Conservation (phyloP, 2,797 vertebrate genomes). For the Karalla daura region DNA sequence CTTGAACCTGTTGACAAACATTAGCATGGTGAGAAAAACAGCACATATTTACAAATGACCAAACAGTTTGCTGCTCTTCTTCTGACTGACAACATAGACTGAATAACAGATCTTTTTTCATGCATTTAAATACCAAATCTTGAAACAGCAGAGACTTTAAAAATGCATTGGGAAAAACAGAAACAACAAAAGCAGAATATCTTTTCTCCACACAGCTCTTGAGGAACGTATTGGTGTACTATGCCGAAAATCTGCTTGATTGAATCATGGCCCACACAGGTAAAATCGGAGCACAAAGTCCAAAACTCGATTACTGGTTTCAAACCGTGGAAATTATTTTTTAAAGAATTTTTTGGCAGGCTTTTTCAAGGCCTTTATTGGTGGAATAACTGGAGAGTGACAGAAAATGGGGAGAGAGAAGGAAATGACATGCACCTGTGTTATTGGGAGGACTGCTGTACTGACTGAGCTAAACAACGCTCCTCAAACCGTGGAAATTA, state of each 20-base stretch:
- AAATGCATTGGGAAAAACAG: too few relatives aligned
- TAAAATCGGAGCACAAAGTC: background rate
- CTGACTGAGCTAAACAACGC: too few relatives aligned
- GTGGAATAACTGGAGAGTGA: too few relatives aligned
- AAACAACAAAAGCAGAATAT: too few relatives aligned
- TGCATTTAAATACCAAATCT: background rate
- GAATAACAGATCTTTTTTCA: background rate
- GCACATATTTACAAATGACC: background rate
- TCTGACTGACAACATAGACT: background rate
- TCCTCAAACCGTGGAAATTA: background rate
- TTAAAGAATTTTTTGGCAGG: too few relatives aligned
- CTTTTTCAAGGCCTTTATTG: too few relatives aligned
- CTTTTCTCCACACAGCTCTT: background rate
- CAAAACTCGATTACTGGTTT: too few relatives aligned
- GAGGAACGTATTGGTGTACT: background rate
- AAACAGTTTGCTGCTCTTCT: background rate
- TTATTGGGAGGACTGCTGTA: too few relatives aligned
- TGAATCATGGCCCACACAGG: background rate
- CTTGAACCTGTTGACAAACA: slow-evolving; percentile 79
- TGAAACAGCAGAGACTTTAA: background rate
- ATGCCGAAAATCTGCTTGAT: background rate
- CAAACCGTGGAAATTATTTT: background rate
- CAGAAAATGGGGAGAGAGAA: too few relatives aligned
- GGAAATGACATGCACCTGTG: too few relatives aligned
- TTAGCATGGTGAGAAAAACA: background rate